Evolutionary conservation across 2,113 vertebrate species (phyloP).

Genomic region (Oncorhynchus mykiss): DNA sequence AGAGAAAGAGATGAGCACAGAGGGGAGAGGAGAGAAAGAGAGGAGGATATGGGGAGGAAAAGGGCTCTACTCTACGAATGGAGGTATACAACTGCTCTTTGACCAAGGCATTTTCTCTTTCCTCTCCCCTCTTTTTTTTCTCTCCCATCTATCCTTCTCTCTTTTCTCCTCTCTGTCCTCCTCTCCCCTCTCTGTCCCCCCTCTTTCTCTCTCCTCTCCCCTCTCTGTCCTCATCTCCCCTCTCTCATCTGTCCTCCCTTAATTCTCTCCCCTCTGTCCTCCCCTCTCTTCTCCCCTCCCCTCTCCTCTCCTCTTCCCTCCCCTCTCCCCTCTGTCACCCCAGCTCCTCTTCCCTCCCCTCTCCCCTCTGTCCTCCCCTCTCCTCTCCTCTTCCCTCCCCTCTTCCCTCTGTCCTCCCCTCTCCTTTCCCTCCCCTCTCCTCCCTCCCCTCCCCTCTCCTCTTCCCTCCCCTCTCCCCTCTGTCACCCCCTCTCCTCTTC

Average conservation of each 20-base stretch:
- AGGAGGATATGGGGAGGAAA: no score
- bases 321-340: fast-evolving
- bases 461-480: neutral
- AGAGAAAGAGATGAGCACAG: no score
- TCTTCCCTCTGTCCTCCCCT: no score
- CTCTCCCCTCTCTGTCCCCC: slow-evolving; percentile 83
- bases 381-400: neutral
- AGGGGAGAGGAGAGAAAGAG: no score
- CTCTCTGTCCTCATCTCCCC: slow-evolving; percentile 73
- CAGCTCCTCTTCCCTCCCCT: neutral
- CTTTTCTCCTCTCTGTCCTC: slow-evolving; percentile 13
- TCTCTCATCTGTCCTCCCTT: no score
- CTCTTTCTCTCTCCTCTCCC: slow-evolving; percentile 79
- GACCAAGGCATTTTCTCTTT: slow-evolving; percentile 29
- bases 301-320: no score
- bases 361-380: slow-evolving; percentile 29
- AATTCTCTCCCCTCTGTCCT: no score
- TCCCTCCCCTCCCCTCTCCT: no score
- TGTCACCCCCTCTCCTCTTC: no score
- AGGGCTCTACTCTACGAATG: slow-evolving; percentile 26
- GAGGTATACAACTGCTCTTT: slow-evolving; percentile 39
- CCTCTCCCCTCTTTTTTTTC: slow-evolving; percentile 6
- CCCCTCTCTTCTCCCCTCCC: slow-evolving; percentile 72
- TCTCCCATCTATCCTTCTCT: no score
- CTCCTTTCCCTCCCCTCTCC: neutral